Percentiles rank a stretch among this genome's conserved stretches.
phyloP scores from a whole-genome alignment of 2,888 invertebrate genomes.

The Hirtodrosophila duncani region DNA sequence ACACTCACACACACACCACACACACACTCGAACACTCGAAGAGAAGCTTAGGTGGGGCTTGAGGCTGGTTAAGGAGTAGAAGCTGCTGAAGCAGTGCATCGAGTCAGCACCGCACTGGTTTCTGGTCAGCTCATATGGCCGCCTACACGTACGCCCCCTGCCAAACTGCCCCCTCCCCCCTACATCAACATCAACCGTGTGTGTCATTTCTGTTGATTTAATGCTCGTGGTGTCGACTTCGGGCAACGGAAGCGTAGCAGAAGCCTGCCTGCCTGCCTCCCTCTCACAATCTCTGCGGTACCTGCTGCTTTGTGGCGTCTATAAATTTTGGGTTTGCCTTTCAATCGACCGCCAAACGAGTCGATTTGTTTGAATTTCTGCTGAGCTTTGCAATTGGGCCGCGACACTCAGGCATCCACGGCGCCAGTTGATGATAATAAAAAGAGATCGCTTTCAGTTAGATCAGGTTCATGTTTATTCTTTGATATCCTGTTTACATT shows the following conservation, averaged over 20 bases:
- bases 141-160: constrained; percentile 1
- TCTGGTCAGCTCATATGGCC: constrained; percentile 39
- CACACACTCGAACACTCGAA: background rate
- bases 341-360: constrained; percentile 54
- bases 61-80: constrained; percentile 1
- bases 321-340: constrained; percentile 61
- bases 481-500: constrained; percentile 34
- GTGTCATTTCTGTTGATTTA: constrained; percentile 58
- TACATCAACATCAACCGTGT: constrained; percentile 7
- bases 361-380: constrained; percentile 44
- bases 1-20: background rate
- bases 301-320: constrained; percentile 39
- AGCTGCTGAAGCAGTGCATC: constrained; percentile 35
- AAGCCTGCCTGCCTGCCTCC: too few species aligned
- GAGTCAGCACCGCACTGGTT: constrained; percentile 44
- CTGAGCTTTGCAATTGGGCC: constrained; percentile 27
- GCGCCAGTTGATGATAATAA: too few species aligned
- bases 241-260: constrained; percentile 23
- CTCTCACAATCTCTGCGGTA: too few species aligned
- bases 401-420: background rate
- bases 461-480: constrained; percentile 29
- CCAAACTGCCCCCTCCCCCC: background rate
- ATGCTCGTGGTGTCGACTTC: constrained; percentile 41
- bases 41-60: background rate
- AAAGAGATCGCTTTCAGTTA: background rate